These are phyloP conservation scores for Mimas tiliae DNA, from an alignment of 2,888 invertebrate genomes.

Conservation along the genomic window DNA sequence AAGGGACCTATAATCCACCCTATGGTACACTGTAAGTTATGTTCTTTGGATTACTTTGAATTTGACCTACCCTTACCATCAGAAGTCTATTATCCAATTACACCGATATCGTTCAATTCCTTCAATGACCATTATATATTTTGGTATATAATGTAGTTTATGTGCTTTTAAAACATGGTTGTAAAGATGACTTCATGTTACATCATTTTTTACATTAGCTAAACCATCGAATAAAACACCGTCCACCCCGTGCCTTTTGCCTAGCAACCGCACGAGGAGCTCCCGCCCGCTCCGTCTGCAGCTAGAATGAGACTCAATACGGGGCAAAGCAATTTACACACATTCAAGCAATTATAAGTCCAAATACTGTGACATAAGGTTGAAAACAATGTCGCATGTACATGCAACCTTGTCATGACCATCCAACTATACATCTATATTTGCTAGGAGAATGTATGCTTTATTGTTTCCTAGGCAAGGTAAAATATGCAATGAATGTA, in stretches of 20 bases:
- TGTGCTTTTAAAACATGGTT: too few relatives aligned
- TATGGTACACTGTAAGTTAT: too few relatives aligned
- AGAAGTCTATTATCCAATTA: too few relatives aligned
- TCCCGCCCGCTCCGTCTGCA: conserved; percentile 34
- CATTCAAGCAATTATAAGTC: background rate
- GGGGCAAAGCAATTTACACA: background rate
- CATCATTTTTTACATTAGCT: background rate
- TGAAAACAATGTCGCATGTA: background rate
- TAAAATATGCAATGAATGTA: background rate
- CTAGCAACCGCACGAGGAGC: conserved; percentile 45
- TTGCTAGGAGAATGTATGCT: background rate
- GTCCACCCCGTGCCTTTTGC: conserved; percentile 36
- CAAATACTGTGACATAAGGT: background rate
- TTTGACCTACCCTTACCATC: too few relatives aligned
- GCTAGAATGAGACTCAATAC: conserved; percentile 17
- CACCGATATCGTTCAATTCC: too few relatives aligned
- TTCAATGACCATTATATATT: too few relatives aligned
- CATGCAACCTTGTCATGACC: conserved; percentile 11
- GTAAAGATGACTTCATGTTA: background rate
- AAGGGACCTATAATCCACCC: too few relatives aligned
- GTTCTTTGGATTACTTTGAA: too few relatives aligned
- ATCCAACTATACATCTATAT: background rate
- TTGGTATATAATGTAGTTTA: too few relatives aligned
- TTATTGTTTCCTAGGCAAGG: background rate
- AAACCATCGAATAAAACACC: background rate